Conservation (phyloP, 1,140 invertebrate species). For the Camponotus floridanus region DNA sequence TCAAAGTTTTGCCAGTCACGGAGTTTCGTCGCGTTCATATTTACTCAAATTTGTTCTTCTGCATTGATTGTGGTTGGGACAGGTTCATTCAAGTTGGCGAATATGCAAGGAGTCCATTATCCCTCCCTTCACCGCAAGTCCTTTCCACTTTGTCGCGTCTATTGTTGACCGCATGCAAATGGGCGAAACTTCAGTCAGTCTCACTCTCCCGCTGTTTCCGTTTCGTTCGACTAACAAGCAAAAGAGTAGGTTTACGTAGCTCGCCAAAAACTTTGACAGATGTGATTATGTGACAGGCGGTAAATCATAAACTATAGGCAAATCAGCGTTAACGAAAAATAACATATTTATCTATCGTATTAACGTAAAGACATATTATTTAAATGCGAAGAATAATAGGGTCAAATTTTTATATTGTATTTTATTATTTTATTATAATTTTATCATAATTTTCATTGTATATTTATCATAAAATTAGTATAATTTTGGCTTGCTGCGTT, state of each 20-base stretch:
- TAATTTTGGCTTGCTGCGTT: background rate
- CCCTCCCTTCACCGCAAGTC: conserved; percentile 32
- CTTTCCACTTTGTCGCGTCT: conserved; percentile 53
- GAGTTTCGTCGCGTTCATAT: background rate
- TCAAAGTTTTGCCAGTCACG: background rate
- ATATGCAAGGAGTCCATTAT: conserved; percentile 53
- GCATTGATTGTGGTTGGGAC: conserved; percentile 4
- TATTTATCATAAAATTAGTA: background rate
- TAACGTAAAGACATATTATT: background rate
- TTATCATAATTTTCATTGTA: background rate
- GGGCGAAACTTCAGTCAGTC: conserved; percentile 34
- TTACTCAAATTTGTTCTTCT: conserved; percentile 3
- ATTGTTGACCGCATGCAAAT: conserved; percentile 60
- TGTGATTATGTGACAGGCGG: background rate
- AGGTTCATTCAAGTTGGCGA: conserved; percentile 17
- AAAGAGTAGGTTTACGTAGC: background rate
- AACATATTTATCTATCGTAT: background rate
- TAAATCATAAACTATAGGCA: background rate
- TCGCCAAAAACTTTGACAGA: background rate
- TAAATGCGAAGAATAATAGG: background rate
- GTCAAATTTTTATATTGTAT: too few species aligned
- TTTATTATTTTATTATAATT: too few species aligned
- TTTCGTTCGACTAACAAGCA: conserved; percentile 1
- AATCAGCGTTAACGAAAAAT: background rate
- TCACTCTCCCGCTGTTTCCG: conserved; percentile 5